A percentile compares a stretch with the other conserved stretches of the same genome.
These are phyloP conservation scores for Pristionchus arcanus DNA, from an alignment of 2,888 invertebrate genomes.

Conservation along the genomic window DNA sequence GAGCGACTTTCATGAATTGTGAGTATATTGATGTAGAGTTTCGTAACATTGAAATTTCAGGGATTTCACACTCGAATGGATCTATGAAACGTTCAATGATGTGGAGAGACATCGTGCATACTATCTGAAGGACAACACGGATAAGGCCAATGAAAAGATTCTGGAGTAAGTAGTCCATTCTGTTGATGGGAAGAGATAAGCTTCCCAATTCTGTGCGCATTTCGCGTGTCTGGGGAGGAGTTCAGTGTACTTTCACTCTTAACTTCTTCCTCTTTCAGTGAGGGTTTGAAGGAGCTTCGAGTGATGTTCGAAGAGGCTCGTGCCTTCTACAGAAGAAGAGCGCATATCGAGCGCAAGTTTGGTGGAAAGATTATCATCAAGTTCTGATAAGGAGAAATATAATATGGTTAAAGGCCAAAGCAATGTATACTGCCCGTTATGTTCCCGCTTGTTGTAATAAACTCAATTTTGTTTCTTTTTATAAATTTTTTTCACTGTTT, in stretches of 20 bases:
- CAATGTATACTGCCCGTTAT: background rate
- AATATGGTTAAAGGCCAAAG: background rate
- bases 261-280: background rate
- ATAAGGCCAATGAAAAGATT: background rate
- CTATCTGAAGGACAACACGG: background rate
- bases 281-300: background rate
- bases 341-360: background rate
- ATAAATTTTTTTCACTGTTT: background rate
- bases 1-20: background rate
- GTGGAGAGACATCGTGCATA: background rate
- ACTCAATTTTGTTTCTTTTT: background rate
- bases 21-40: background rate
- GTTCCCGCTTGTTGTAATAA: background rate
- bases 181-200: background rate
- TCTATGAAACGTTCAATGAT: background rate
- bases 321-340: background rate
- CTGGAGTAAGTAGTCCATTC: background rate
- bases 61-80: conserved; percentile 33
- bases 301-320: background rate
- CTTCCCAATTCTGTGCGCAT: background rate
- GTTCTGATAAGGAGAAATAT: background rate
- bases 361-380: background rate
- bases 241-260: background rate
- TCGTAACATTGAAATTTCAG: background rate
- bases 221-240: background rate